A percentile compares a stretch with the other conserved stretches of the same genome.
phyloP scores from a whole-genome alignment of 1,140 invertebrate genomes.

The Musca domestica region DNA sequence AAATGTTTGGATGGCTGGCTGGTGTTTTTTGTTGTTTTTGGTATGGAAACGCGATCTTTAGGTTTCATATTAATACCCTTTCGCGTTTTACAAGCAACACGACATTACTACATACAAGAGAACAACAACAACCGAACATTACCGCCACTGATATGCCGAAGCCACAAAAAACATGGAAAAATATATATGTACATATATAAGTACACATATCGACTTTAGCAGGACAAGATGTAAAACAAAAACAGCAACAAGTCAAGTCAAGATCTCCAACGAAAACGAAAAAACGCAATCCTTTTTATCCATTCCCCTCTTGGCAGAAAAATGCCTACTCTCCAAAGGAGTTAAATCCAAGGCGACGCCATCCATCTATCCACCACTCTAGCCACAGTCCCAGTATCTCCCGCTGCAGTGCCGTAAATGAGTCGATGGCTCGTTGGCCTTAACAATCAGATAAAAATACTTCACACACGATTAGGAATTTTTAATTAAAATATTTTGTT shows the following conservation, averaged over 20 bases:
- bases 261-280: too few relatives aligned
- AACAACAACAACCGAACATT: conserved; percentile 12
- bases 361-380: too few relatives aligned
- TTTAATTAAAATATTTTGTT: conserved; percentile 53
- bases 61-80: conserved; percentile 53
- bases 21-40: too few relatives aligned
- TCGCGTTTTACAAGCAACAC: conserved; percentile 34
- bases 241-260: not conserved
- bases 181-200: too few relatives aligned
- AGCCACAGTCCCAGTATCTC: too few relatives aligned
- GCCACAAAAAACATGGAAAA: too few relatives aligned
- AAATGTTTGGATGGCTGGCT: not conserved
- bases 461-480: conserved; percentile 54
- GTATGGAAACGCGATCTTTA: conserved; percentile 37
- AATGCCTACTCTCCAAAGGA: too few relatives aligned
- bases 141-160: too few relatives aligned
- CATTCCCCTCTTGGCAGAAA: too few relatives aligned
- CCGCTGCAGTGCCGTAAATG: too few relatives aligned
- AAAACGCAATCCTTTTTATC: conserved; percentile 13
- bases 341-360: too few relatives aligned
- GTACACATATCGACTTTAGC: too few relatives aligned
- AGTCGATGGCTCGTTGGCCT: conserved; percentile 13
- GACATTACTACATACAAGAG: conserved; percentile 10
- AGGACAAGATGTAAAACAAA: not conserved
- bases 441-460: conserved; percentile 52